These are phyloP conservation scores for Sabatieria punctata DNA, from an alignment of 2,888 invertebrate species.

Conservation along the genomic window DNA sequence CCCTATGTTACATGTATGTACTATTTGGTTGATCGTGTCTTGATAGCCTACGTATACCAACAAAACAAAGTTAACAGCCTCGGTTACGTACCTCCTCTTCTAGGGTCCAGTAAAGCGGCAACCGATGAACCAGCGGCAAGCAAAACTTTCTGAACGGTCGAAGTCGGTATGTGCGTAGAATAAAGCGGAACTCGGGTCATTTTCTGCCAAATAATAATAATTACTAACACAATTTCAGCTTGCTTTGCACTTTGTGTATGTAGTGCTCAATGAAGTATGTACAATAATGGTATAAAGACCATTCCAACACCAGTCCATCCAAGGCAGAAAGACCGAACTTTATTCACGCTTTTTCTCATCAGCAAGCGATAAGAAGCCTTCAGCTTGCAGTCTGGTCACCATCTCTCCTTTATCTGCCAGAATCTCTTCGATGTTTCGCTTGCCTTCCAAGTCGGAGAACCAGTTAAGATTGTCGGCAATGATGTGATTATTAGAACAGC, in stretches of 20 bases:
- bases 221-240: too few relatives aligned
- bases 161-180: constrained; percentile 34
- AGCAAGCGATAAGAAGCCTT: too few relatives aligned
- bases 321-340: too few relatives aligned
- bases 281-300: too few relatives aligned
- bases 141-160: constrained; percentile 52
- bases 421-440: constrained; percentile 69
- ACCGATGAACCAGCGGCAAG: constrained; percentile 71
- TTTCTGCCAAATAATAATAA: background rate
- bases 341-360: too few relatives aligned
- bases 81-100: constrained; percentile 42
- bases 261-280: too few relatives aligned
- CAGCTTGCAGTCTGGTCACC: constrained; percentile 38
- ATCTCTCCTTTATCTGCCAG: constrained; percentile 68
- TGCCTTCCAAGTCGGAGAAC: constrained; percentile 55
- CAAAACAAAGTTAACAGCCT: too few relatives aligned
- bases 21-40: too few relatives aligned
- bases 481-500: constrained; percentile 71
- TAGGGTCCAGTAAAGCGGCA: constrained; percentile 61
- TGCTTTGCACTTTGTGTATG: too few relatives aligned
- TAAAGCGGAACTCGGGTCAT: constrained; percentile 13
- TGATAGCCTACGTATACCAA: too few relatives aligned
- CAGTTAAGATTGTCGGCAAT: constrained; percentile 91
- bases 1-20: too few relatives aligned
- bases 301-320: too few relatives aligned